Evolutionary conservation across 2,888 invertebrate genomes (phyloP).

Genomic region (Rhyacophila evoluta): DNA sequence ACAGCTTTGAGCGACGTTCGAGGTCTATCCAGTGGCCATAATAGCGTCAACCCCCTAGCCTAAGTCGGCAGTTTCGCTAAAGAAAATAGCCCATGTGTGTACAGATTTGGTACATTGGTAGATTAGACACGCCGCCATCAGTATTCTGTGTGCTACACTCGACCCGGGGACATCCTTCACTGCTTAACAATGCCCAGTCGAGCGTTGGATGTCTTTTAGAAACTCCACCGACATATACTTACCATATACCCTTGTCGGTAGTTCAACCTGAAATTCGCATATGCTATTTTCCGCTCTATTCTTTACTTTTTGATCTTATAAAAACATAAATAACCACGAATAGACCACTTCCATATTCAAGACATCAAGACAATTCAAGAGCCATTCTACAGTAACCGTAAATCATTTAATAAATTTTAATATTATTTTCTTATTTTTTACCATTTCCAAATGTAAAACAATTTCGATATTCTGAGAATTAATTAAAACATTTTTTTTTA

Average conservation of each 20-base stretch:
- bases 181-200: conserved; percentile 50
- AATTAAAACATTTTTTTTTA: no score
- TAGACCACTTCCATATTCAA: no score
- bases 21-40: background rate
- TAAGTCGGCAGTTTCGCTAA: background rate
- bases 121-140: conserved; percentile 37
- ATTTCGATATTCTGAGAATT: no score
- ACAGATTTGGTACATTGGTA: background rate
- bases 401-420: no score
- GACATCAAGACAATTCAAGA: no score
- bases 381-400: no score
- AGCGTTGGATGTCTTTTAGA: conserved; percentile 27
- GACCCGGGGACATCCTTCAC: conserved; percentile 42
- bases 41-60: background rate
- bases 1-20: background rate
- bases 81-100: background rate
- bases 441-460: no score
- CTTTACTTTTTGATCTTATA: no score
- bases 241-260: background rate
- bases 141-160: conserved; percentile 42
- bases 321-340: no score
- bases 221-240: background rate
- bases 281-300: background rate
- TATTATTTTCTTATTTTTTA: no score
- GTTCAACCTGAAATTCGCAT: background rate